Evolutionary conservation across 1,140 invertebrate species (phyloP), one percentile per base, ranked within the genome.

Genomic region (Diprion similis): DNA sequence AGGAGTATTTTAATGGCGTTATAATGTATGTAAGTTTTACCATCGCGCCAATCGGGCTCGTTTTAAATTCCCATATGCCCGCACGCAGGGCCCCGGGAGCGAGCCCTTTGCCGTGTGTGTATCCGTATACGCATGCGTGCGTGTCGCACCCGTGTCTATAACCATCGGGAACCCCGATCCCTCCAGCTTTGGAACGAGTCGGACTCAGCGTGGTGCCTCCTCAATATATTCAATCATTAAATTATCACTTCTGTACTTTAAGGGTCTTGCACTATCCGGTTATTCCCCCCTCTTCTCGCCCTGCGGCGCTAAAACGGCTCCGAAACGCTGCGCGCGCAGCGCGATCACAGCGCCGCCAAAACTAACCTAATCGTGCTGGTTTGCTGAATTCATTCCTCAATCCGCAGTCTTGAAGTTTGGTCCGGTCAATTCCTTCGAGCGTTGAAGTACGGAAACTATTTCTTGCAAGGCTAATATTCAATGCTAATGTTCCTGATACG

Each of bases 151-250:
- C 46, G 66, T 73, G 75, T 69, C 77, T 46, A 46, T 70, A 11
- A 18, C 19, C 18, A 13, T 73, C 75, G 72, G 72, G 83, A 80
- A 80, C 81, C 80, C 11, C n/a, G n/a, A 37, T 37, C 24, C 24
- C 24, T 37, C 24, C 24, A 37, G 24, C 24, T 9, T 15, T 80
- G 72, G 79, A 78, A 86, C 84, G 77, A 81, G 84, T 86, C 85
- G 72, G 75, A 74, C 79, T 65, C 85, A 86, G 85, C 84, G 83
- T 86, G 85, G 77, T 80, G 83, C 74, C 79, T 78, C 79, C 84
- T 85, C 85, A 80, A 87, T 86, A 85, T 85, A 86, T 87, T 87
- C 85, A 87, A 87, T 87, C 85, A 86, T 82, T 81, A 87, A 87
- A 87, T 87, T 87, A 87, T 87, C 85, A 87, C 85, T 87, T 86